These are phyloP conservation scores for Myathropa florea DNA, from an alignment of 2,888 invertebrate genomes.

Conservation along the genomic window DNA sequence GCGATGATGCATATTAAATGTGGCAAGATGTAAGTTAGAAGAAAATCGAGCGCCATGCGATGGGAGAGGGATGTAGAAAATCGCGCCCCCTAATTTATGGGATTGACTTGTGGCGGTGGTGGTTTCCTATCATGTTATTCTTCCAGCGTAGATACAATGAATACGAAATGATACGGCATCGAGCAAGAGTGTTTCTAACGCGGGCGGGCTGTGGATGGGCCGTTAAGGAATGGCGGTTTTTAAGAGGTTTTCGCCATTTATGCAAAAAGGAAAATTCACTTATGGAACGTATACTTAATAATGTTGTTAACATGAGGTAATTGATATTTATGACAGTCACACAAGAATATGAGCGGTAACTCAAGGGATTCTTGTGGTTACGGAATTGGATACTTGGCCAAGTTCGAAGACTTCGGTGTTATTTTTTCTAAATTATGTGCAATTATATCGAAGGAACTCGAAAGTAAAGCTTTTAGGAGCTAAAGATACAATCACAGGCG, in stretches of 20 bases:
- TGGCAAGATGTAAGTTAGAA: conserved; percentile 49
- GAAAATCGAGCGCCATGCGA: conserved; percentile 31
- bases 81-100: conserved; percentile 69
- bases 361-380: neutral
- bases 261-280: conserved; percentile 49
- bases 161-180: conserved; percentile 61
- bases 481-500: too few relatives aligned
- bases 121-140: conserved; percentile 62
- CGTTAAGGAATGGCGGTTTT: conserved; percentile 46
- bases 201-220: conserved; percentile 25
- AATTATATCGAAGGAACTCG: neutral
- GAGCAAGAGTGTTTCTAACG: conserved; percentile 48
- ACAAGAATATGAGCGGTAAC: neutral
- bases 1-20: conserved; percentile 70
- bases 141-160: conserved; percentile 58
- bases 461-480: too few relatives aligned
- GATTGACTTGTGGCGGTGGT: conserved; percentile 58
- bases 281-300: conserved; percentile 62
- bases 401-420: neutral
- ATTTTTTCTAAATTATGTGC: neutral
- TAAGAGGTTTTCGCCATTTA: conserved; percentile 70
- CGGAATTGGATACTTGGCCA: neutral
- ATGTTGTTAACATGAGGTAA: conserved; percentile 55
- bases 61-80: conserved; percentile 43
- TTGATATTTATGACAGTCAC: conserved; percentile 59